phyloP scores from a whole-genome alignment of 2,797 vertebrate species.

The Odontamblyopus rebecca region DNA sequence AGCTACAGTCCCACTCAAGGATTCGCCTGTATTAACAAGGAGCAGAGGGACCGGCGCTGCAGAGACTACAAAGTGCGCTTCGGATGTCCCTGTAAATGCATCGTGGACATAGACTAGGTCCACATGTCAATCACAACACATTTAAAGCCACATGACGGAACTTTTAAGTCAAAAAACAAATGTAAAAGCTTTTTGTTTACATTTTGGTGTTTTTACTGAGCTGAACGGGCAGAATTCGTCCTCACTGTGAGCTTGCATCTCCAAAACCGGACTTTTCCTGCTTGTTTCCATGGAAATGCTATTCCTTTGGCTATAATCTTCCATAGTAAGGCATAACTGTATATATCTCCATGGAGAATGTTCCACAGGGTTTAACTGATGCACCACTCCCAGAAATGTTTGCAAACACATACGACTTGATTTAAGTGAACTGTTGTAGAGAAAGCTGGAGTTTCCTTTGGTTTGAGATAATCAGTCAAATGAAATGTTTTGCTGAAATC shows the following conservation, averaged over 20 bases:
- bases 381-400: too few relatives aligned
- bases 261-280: too few relatives aligned
- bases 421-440: not conserved
- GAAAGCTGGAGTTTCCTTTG: not conserved
- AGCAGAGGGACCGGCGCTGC: not conserved
- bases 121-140: not conserved
- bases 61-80: conserved; percentile 8
- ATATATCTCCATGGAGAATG: too few relatives aligned
- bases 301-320: too few relatives aligned
- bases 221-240: too few relatives aligned
- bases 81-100: conserved; percentile 1
- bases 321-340: too few relatives aligned
- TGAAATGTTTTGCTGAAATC: not conserved
- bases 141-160: not conserved
- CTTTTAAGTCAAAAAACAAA: not conserved
- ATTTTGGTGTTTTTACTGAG: too few relatives aligned
- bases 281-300: too few relatives aligned
- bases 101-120: not conserved
- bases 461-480: not conserved
- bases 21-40: not conserved
- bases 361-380: too few relatives aligned
- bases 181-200: too few relatives aligned
- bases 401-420: not conserved
- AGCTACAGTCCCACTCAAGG: not conserved
- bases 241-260: too few relatives aligned